Evolutionary conservation across 2,113 vertebrate genomes (phyloP).

Genomic region (Reinhardtius hippoglossoides): DNA sequence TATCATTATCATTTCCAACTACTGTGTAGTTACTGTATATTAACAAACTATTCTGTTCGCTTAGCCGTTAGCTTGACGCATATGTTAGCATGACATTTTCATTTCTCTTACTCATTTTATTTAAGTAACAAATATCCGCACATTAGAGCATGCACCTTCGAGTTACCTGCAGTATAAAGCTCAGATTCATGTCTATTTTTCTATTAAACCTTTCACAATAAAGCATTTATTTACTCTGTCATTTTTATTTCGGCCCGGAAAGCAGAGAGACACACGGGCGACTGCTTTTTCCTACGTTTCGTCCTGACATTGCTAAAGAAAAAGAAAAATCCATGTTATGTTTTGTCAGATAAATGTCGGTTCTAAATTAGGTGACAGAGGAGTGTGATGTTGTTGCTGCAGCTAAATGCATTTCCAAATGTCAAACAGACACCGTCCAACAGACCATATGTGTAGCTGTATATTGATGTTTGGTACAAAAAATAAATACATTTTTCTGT

Average conservation of each 20-base stretch:
- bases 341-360: constrained; percentile 64
- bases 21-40: constrained; percentile 85
- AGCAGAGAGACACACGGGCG: constrained; percentile 27
- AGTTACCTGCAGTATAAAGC: constrained; percentile 55
- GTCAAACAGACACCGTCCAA: constrained; percentile 64
- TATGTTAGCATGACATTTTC: constrained; percentile 69
- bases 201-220: constrained; percentile 69
- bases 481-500: constrained; percentile 55
- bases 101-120: constrained; percentile 58
- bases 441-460: constrained; percentile 69
- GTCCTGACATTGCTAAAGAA: constrained; percentile 48
- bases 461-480: constrained; percentile 70
- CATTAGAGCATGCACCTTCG: constrained; percentile 73
- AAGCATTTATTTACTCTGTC: constrained; percentile 57
- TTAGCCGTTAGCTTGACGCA: constrained; percentile 62
- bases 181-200: constrained; percentile 82
- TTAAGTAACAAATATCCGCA: constrained; percentile 46
- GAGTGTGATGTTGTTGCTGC: constrained; percentile 44
- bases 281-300: constrained; percentile 27
- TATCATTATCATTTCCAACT: constrained; percentile 78
- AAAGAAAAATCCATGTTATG: constrained; percentile 53
- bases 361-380: constrained; percentile 31
- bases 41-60: constrained; percentile 63
- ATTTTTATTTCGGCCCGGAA: constrained; percentile 24
- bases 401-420: constrained; percentile 65